Evolutionary conservation across 2,888 invertebrate species (phyloP).

Genomic region (Barypeithes pellucidus): DNA sequence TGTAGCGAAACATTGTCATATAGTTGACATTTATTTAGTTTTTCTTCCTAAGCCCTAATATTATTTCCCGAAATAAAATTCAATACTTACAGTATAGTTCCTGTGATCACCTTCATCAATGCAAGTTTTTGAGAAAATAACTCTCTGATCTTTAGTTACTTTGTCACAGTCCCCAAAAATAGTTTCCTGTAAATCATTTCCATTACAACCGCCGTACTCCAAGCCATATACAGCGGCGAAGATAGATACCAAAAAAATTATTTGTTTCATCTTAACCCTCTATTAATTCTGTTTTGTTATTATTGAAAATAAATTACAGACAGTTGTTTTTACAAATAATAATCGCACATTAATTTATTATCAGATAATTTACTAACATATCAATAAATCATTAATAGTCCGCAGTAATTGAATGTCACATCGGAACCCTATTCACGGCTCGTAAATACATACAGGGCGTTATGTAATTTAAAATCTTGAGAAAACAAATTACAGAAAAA

Average conservation of each 20-base stretch:
- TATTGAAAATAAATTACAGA: background rate
- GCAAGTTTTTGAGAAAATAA: conserved; percentile 20
- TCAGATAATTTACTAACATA: background rate
- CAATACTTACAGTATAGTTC: conserved; percentile 24
- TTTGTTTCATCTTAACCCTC: background rate
- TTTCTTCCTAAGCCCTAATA: no score
- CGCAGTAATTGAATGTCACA: no score
- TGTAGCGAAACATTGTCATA: no score
- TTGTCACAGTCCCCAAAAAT: conserved; percentile 3
- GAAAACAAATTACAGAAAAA: no score
- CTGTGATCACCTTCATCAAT: conserved; percentile 17
- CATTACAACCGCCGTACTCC: background rate
- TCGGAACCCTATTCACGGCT: no score
- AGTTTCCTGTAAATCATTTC: background rate
- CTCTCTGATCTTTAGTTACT: background rate
- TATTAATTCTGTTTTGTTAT: background rate
- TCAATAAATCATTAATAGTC: background rate
- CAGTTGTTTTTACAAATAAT: background rate
- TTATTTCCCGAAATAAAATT: no score
- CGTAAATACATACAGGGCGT: no score
- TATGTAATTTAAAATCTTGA: no score
- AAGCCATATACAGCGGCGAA: background rate
- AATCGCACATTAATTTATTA: background rate
- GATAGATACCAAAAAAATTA: background rate
- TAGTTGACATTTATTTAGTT: no score